Conservation (phyloP, 2,113 vertebrate genomes). For the Rhadina sibilatrix region DNA sequence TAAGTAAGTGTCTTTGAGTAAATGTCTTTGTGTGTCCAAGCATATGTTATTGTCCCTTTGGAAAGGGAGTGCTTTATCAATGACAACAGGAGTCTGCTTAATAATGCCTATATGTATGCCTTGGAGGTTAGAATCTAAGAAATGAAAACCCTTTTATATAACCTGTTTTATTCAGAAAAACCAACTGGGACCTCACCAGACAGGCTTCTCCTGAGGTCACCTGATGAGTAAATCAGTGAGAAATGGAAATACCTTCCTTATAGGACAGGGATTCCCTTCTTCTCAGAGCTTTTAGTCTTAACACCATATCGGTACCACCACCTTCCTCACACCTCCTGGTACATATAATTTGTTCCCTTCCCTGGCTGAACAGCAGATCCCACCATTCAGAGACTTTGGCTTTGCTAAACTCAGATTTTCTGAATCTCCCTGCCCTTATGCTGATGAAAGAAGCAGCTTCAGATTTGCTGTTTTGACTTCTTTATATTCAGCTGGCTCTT, state of each 20-base stretch:
- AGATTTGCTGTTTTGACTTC: slow-evolving; percentile 6
- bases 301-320: neutral
- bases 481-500: slow-evolving; percentile 25
- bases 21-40: neutral
- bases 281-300: neutral
- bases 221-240: neutral
- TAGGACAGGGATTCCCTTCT: neutral
- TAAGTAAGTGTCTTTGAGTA: neutral
- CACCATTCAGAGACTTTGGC: neutral
- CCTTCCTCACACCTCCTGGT: neutral
- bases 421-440: neutral
- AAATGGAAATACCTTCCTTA: neutral
- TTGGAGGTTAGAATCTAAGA: neutral
- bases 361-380: neutral
- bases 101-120: neutral
- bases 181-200: neutral
- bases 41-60: accelerated
- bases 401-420: neutral
- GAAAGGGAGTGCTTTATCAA: neutral
- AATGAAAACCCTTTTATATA: neutral
- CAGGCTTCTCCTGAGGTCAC: neutral
- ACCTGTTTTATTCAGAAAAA: neutral
- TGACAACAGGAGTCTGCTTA: neutral
- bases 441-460: neutral
- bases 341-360: neutral